Base-by-base conservation (phyloP, 2,888 invertebrate genomes). In the Sminthurides aquaticus region DNA sequence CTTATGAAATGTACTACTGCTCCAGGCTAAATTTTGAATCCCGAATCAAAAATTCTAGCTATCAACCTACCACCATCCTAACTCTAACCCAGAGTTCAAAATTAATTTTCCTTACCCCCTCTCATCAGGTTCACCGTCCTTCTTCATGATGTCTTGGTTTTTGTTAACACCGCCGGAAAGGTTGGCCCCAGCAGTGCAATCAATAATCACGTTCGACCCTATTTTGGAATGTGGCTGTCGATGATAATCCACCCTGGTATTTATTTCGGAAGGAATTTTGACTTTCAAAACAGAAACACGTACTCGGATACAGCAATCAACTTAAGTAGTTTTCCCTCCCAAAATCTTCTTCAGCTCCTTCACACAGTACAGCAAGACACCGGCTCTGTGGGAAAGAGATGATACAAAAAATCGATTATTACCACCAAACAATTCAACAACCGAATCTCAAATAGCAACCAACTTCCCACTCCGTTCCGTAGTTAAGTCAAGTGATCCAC, bases 71-170 rank as follows among this genome's bases (percentile, higher is more conserved):
- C 18, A 43, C 11, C 43, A 43, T 11, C 43, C 8, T 11, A 43
- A 43, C 43, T 43, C 11, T 43, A 11, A 57, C 67, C n/a, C n/a
- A n/a, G n/a, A n/a, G n/a, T n/a, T n/a, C n/a, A n/a, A n/a, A n/a
- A n/a, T n/a, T n/a, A n/a, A n/a, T n/a, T n/a, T n/a, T n/a, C n/a
- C n/a, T 69, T 55, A 73, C 70, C 74, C 74, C 27, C 74, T 66
- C 66, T 74, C 74, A 62, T 74, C 74, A 22, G 68, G 68, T 60
- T 74, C 74, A 28, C 74, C 74, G 67, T 74, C 74, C 49, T 74
- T 74, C 70, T 74, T 74, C 74, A 74, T 74, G 70, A 74, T 74
- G 66, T 72, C 74, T 62, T 72, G 71, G 67, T 74, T 71, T 67
- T 73, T 73, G 62, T 72, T 72, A 65, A 70, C 73, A 73, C 73